Base-by-base conservation (phyloP, 2,113 vertebrate genomes). In the Desmodus rotundus region DNA sequence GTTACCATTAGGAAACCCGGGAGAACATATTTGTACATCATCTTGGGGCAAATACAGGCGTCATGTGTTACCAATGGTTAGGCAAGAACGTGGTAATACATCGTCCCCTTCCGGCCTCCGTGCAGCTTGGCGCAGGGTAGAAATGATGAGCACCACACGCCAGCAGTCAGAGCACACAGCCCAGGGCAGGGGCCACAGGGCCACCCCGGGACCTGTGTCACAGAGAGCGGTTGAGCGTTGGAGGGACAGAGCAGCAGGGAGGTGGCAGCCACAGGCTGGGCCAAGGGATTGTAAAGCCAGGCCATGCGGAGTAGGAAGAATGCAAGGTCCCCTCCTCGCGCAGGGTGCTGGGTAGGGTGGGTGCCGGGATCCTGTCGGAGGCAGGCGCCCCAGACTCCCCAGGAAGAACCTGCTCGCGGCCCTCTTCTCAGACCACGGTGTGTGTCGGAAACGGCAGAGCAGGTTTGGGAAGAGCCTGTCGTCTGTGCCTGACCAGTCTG, bases 21-120 rank as follows among this genome's bases (percentile, higher is more conserved):
- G 97, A 94, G 97, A 98, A 98, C 47, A 3, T 98, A 96, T 98
- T 98, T 98, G 97, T 97, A 92, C 94, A 47, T 97, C 97, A 96
- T 98, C 96, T 96, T 93, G 96, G 95, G 96, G 97, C 96, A 98
- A 98, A 98, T 96, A 84, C 80, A 96, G 95, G 95, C 97, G 97
- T 97, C 97, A 96, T 87, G 50, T 94, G 88, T 96, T 98, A 98
- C 97, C 95, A 97, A 92, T 72, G 95, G 95, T 95, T 95, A 98
- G 96, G 90, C 93, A 97, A 98, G 97, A 98, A 93, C 10, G 14
- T 72, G n/a, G 43, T 91, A 65, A 94, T 94, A 52, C 80, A 90
- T 61, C 89, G 90, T 12, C 97, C 58, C 93, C 76, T 86, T 97
- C 95, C 5, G 78, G 97, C 83, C 87, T 83, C 56, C 4, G 8